Evolutionary conservation across 2,888 invertebrate species (phyloP).

Genomic region (Hydrotaea diabolus): DNA sequence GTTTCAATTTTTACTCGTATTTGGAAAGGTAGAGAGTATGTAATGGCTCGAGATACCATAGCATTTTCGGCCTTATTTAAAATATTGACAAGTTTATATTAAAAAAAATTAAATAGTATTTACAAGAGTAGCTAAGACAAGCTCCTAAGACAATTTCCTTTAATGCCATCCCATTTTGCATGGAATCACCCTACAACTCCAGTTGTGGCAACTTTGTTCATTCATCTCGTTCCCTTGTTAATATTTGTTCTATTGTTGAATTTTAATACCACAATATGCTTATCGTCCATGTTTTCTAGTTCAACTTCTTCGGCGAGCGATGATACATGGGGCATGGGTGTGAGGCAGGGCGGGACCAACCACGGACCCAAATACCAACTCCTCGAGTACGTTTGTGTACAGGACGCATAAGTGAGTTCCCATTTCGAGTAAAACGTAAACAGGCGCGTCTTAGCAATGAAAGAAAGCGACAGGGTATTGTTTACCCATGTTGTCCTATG

Average conservation of each 20-base stretch:
- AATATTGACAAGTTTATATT: no score
- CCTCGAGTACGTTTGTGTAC: not conserved
- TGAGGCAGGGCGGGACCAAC: not conserved
- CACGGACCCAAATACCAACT: not conserved
- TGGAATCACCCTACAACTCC: not conserved
- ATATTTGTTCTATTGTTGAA: not conserved
- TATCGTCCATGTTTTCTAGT: constrained; percentile 23
- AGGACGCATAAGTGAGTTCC: not conserved
- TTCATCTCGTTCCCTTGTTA: not conserved
- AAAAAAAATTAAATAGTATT: no score
- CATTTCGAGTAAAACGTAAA: not conserved
- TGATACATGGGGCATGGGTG: no score
- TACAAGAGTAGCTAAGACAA: no score
- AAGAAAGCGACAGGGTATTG: constrained; percentile 6
- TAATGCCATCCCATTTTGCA: no score
- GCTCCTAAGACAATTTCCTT: no score
- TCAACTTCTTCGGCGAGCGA: not conserved
- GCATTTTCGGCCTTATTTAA: no score
- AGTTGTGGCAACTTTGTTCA: not conserved
- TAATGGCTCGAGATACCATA: no score
- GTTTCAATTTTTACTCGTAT: no score
- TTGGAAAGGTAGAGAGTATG: no score
- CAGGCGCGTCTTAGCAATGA: not conserved
- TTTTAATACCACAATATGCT: constrained; percentile 47
- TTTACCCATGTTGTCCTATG: constrained; percentile 35